phyloP scores from a whole-genome alignment of 2,888 invertebrate genomes.

The Hypercompe scribonia region DNA sequence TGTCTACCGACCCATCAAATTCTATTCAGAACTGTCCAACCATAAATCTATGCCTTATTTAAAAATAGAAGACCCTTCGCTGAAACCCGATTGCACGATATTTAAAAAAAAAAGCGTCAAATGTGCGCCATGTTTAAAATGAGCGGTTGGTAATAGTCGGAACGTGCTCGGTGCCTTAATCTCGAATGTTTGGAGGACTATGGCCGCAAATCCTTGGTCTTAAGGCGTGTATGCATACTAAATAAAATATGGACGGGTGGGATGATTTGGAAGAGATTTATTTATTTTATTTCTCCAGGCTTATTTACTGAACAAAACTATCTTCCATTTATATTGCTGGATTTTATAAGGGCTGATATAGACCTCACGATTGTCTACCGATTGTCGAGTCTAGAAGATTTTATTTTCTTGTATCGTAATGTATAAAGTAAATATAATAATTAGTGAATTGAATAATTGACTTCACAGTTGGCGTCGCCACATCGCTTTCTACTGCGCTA shows the following conservation, averaged over 20 bases:
- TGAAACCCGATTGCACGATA: slow-evolving; percentile 21
- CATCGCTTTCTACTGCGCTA: too few species aligned
- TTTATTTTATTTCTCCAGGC: slow-evolving; percentile 8
- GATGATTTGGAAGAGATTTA: slow-evolving; percentile 6
- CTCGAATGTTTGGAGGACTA: slow-evolving; percentile 38
- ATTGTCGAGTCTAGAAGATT: too few species aligned
- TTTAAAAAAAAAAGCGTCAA: slow-evolving; percentile 37
- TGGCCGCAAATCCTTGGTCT: slow-evolving; percentile 48
- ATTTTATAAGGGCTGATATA: neutral
- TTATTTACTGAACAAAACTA: neutral
- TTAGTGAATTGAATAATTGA: too few species aligned
- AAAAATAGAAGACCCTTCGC: slow-evolving; percentile 33
- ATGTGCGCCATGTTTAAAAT: slow-evolving; percentile 51
- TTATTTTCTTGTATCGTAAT: too few species aligned
- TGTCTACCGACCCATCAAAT: neutral
- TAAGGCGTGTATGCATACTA: slow-evolving; percentile 22
- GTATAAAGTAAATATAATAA: too few species aligned
- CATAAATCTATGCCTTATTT: slow-evolving; percentile 30
- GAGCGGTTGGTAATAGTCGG: slow-evolving; percentile 53
- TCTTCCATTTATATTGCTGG: neutral
- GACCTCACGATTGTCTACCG: neutral
- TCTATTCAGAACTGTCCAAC: neutral
- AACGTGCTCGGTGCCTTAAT: slow-evolving; percentile 58
- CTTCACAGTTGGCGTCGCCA: too few species aligned
- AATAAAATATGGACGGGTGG: slow-evolving; percentile 16